Percentiles rank a stretch among this genome's conserved stretches.
Evolutionary conservation across 30 jellyfish, hydroid and myxozoan species (phyloP).

Genomic region (Morbakka virulenta): DNA sequence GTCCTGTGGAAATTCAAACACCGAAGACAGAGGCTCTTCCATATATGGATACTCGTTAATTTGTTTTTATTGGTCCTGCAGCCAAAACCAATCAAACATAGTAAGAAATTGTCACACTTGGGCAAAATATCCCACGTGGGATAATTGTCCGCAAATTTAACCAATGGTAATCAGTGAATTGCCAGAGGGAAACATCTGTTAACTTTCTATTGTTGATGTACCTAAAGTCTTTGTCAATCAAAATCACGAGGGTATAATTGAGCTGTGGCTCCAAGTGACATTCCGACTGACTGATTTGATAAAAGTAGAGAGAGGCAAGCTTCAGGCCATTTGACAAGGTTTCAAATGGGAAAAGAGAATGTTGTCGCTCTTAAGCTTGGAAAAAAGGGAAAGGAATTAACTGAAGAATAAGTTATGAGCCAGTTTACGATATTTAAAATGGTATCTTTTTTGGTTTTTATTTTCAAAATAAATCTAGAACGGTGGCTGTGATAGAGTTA

Average conservation of each 20-base stretch:
- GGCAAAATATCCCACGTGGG: constrained; percentile 69
- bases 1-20: constrained; percentile 93
- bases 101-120: constrained; percentile 36
- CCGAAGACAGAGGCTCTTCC: constrained; percentile 79
- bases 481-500: no score
- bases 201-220: constrained; percentile 9
- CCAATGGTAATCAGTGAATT: not conserved
- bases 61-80: constrained; percentile 70
- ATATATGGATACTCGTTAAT: constrained; percentile 65
- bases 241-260: constrained; percentile 62
- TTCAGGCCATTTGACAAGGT: no score
- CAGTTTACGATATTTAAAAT: no score
- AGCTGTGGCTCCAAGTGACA: no score
- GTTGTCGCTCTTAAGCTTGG: no score
- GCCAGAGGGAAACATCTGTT: not conserved
- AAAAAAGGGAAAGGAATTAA: no score
- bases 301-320: no score
- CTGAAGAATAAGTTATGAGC: no score
- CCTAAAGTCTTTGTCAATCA: constrained; percentile 37
- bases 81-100: constrained; percentile 71
- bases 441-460: no score
- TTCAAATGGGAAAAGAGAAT: no score
- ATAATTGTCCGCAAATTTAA: not conserved
- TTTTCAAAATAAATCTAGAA: no score
- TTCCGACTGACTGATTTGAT: no score